These are phyloP conservation scores for Aepyceros melampus DNA, from an alignment of 2,113 vertebrate species.

Conservation along the genomic window DNA sequence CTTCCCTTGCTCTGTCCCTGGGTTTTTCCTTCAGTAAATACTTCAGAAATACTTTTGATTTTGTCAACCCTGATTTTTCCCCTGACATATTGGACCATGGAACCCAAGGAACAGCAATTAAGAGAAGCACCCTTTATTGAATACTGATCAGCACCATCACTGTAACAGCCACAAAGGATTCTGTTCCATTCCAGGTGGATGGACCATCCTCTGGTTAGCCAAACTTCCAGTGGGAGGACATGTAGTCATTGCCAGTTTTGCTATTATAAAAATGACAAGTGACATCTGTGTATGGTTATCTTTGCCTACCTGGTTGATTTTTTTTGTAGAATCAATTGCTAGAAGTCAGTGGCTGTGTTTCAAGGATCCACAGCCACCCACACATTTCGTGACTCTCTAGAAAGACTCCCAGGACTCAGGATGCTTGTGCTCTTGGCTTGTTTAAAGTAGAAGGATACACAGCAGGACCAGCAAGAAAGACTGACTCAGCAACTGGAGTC, in stretches of 20 bases:
- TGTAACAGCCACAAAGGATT: background rate
- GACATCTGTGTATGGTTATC: background rate
- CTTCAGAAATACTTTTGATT: background rate
- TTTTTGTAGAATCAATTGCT: slow-evolving; percentile 19
- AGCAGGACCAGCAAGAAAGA: background rate
- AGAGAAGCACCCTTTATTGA: background rate
- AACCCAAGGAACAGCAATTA: background rate
- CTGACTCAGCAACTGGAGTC: background rate
- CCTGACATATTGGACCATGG: background rate
- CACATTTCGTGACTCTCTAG: background rate
- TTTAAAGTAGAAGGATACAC: background rate
- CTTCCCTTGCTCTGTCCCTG: background rate
- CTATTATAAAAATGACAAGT: background rate
- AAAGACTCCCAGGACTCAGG: background rate
- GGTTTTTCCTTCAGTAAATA: background rate
- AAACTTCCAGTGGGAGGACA: background rate
- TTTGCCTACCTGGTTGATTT: background rate
- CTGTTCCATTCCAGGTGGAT: background rate
- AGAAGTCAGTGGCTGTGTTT: background rate
- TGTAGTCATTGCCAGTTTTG: background rate
- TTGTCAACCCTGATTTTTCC: background rate
- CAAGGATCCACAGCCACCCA: background rate
- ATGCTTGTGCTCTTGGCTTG: background rate
- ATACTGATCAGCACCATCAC: background rate
- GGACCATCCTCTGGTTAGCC: background rate